phyloP scores from a whole-genome alignment of 1,140 invertebrate species.

The Latrodectus geometricus region DNA sequence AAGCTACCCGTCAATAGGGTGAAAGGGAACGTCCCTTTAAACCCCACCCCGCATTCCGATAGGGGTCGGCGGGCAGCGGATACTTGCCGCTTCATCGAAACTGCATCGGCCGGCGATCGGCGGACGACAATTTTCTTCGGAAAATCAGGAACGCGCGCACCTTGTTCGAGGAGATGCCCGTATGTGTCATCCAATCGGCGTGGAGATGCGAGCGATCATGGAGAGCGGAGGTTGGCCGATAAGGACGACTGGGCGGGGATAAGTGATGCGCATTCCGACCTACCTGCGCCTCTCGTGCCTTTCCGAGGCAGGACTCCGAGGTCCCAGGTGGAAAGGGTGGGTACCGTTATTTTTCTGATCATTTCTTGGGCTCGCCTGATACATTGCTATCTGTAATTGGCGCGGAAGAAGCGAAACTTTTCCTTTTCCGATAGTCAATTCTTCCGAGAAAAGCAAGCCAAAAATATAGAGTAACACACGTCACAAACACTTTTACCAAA shows the following conservation, averaged over 20 bases:
- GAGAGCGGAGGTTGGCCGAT: slow-evolving; percentile 21
- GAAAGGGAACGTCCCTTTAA: too few species aligned
- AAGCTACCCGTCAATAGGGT: too few species aligned
- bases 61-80: background rate
- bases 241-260: slow-evolving; percentile 11
- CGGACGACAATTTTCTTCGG: slow-evolving; percentile 18
- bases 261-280: slow-evolving; percentile 38
- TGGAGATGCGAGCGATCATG: slow-evolving; percentile 7
- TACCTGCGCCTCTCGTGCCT: slow-evolving; percentile 46
- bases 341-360: too few species aligned
- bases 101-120: slow-evolving; percentile 4
- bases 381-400: background rate
- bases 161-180: slow-evolving; percentile 43
- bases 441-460: too few species aligned
- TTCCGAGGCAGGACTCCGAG: slow-evolving; percentile 9
- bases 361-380: background rate
- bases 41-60: background rate
- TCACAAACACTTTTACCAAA: too few species aligned
- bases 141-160: slow-evolving; percentile 33
- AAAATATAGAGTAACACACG: too few species aligned
- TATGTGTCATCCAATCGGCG: slow-evolving; percentile 55
- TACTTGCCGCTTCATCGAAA: slow-evolving; percentile 1
- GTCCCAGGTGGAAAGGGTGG: background rate
- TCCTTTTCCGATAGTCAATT: too few species aligned
- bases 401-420: background rate